A percentile compares a stretch with the other conserved stretches of the same genome.
phyloP scores from a whole-genome alignment of 2,888 invertebrate species.

The Ochropacha duplaris region DNA sequence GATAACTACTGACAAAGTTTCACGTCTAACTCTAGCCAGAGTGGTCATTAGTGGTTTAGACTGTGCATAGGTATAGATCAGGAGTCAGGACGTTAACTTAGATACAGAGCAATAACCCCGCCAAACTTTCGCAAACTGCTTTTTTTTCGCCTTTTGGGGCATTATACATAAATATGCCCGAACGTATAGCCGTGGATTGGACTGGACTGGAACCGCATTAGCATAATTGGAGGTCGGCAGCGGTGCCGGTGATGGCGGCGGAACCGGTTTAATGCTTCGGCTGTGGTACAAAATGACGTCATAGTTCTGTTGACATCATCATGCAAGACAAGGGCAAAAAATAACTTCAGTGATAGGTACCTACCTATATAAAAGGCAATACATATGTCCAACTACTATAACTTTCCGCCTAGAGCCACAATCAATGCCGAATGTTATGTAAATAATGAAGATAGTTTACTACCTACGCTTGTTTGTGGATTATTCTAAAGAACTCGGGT shows the following conservation, averaged over 20 bases:
- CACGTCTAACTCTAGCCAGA: no score
- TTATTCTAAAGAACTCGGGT: no score
- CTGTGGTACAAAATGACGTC: constrained; percentile 65
- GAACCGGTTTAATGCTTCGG: constrained; percentile 67
- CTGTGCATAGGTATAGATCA: no score
- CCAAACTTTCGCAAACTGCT: constrained; percentile 20
- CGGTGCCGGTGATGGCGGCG: constrained; percentile 35
- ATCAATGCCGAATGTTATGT: no score
- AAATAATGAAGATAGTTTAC: no score
- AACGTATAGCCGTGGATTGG: constrained; percentile 47
- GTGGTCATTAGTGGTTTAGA: no score
- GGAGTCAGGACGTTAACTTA: not conserved
- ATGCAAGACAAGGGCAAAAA: constrained; percentile 9
- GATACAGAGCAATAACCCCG: constrained; percentile 10
- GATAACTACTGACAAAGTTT: no score
- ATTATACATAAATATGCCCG: not conserved
- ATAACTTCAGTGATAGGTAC: not conserved
- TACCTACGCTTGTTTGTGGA: no score
- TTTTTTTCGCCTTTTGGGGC: not conserved
- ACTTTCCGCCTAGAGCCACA: no score
- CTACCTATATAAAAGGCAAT: no score
- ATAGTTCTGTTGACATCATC: constrained; percentile 73
- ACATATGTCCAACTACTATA: no score
- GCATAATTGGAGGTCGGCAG: constrained; percentile 75
- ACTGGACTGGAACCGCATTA: constrained; percentile 58